Percentiles rank a stretch among this genome's conserved stretches.
These are phyloP conservation scores for Lepilemur septentrionalis DNA, from an alignment of 2,797 vertebrate genomes.

Conservation along the genomic window DNA sequence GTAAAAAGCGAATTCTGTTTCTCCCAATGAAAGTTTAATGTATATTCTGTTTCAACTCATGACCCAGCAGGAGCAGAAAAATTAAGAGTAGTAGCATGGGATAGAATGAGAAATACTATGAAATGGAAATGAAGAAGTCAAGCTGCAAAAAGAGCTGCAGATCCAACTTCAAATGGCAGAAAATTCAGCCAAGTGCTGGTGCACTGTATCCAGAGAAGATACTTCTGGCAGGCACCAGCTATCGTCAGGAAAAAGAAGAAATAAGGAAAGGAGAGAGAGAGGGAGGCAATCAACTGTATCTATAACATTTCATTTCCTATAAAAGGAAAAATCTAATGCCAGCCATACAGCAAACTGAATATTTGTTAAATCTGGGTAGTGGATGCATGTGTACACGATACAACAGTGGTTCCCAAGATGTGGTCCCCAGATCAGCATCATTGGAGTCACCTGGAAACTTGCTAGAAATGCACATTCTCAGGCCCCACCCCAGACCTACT, in stretches of 20 bases:
- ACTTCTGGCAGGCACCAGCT: neutral
- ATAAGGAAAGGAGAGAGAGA: neutral
- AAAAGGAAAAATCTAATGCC: neutral
- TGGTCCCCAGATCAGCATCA: neutral
- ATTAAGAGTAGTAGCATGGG: neutral
- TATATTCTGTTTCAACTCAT: neutral
- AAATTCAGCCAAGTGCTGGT: neutral
- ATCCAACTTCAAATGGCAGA: neutral
- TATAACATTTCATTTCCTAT: neutral
- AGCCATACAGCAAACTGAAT: neutral
- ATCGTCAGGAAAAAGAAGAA: neutral
- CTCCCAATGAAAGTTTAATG: neutral
- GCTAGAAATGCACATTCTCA: neutral
- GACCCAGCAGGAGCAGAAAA: neutral
- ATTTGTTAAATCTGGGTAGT: neutral
- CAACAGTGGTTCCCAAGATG: neutral
- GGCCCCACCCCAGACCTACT: neutral
- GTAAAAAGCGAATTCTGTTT: neutral
- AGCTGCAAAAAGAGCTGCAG: neutral
- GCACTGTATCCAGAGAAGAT: neutral
- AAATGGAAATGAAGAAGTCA: neutral
- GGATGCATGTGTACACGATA: accelerated
- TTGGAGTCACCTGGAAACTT: neutral
- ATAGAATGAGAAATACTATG: neutral
- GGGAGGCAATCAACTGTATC: neutral